These are phyloP conservation scores for Pegoplata infirma DNA, from an alignment of 2,888 invertebrate species.

Conservation along the genomic window DNA sequence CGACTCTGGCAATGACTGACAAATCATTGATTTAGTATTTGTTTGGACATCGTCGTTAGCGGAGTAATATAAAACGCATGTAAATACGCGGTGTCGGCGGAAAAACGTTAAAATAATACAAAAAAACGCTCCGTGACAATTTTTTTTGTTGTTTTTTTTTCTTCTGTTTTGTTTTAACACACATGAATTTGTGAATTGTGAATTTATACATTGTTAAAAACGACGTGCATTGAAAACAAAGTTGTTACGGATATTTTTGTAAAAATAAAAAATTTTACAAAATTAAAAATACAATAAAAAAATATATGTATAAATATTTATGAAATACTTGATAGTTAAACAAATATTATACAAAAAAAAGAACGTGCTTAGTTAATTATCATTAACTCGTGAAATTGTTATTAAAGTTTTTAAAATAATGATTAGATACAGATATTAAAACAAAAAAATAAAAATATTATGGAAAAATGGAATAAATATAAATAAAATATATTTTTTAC, in stretches of 20 bases:
- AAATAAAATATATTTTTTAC: not conserved
- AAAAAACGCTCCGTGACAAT: constrained; percentile 24
- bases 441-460: not conserved
- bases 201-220: constrained; percentile 10
- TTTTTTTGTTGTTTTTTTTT: constrained; percentile 7
- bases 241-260: constrained; percentile 1
- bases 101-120: constrained; percentile 10
- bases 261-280: not conserved
- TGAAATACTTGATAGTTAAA: not conserved
- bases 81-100: constrained; percentile 18
- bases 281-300: not conserved
- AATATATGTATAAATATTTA: too few relatives aligned
- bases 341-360: too few relatives aligned
- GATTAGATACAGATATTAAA: not conserved
- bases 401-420: constrained; percentile 1
- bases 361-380: constrained; percentile 39
- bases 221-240: constrained; percentile 48
- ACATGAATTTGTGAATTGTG: too few relatives aligned
- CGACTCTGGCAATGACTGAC: constrained; percentile 64
- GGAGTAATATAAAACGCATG: constrained; percentile 65
- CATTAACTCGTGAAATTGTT: constrained; percentile 12
- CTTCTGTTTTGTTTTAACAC: constrained; percentile 18
- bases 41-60: constrained; percentile 76
- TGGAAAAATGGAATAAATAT: not conserved
- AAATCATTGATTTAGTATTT: constrained; percentile 73